Evolutionary conservation across 2,113 vertebrate species (phyloP).

Genomic region (Amphiprion ocellaris): DNA sequence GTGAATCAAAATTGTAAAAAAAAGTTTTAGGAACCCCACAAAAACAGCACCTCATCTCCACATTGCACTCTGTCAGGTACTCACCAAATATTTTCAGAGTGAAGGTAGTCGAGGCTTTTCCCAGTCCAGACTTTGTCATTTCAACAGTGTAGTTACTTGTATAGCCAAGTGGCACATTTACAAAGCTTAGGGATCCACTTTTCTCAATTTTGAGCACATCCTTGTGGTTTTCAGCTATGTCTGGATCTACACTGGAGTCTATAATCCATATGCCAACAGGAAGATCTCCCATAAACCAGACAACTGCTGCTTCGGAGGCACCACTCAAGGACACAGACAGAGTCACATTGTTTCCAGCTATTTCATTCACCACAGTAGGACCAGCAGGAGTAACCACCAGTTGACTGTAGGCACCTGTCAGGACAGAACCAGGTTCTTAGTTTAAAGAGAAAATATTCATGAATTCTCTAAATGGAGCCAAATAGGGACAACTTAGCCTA

Average conservation of each 20-base stretch:
- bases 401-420: conserved; percentile 55
- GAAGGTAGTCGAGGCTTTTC: conserved; percentile 38
- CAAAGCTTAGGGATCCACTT: conserved; percentile 75
- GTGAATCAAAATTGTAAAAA: too few relatives aligned
- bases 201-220: conserved; percentile 52
- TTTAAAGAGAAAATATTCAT: not conserved
- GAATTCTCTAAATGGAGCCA: not conserved
- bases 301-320: conserved; percentile 54
- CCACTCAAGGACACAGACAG: conserved; percentile 71
- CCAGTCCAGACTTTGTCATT: conserved; percentile 67
- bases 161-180: conserved; percentile 47
- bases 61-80: conserved; percentile 2
- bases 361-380: conserved; percentile 15
- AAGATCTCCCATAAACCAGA: conserved; percentile 60
- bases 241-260: not conserved
- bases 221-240: not conserved
- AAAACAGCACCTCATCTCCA: not conserved
- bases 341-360: conserved; percentile 70
- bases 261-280: conserved; percentile 73
- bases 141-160: conserved; percentile 65
- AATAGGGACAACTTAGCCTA: not conserved
- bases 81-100: conserved; percentile 80
- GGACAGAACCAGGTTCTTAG: not conserved
- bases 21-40: too few relatives aligned
- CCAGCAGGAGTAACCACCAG: conserved; percentile 60